Base-by-base conservation (phyloP, 37 sponge, comb jelly and placozoan genomes). In the Bolinopsis microptera region DNA sequence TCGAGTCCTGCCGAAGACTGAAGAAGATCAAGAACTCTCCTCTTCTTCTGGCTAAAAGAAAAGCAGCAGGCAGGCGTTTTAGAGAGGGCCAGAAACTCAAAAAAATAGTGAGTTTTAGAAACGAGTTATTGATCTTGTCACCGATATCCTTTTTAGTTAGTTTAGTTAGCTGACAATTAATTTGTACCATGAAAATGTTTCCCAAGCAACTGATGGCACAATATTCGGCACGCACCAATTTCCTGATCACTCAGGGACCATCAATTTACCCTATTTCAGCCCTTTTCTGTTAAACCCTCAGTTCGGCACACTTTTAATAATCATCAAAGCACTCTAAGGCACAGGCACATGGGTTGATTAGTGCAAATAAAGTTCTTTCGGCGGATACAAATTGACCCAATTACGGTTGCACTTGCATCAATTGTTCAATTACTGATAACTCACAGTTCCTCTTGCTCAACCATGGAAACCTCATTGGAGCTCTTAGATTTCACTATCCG, bases 1-100 rank as follows among this genome's bases (percentile, higher is more conserved):
- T 86, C 26, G 90, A 86, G 30, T 86, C 90, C 24, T 86, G 90
- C 35, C 40, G 90, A 41, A 28, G 90, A 26, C 61, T 86, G 61
- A 86, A 86, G 61, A 86, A 86, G 61, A 86, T 86, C 24, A 86
- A 86, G 90, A 86, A 86, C 28, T 86, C 90, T 16, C 90, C 90
- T 8, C 25, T 86, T n/a, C 90, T 86, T 22, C 30, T 86, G 48
- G 90, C 90, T 41, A 86, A 86, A 38, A 86, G 90, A 27, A 86
- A 86, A 25, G 90, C 90, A 26, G 90, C 90, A 3, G 90, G 90
- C 5, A 13, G 90, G 28, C 41, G 90, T 5, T 86, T 86, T n/a
- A 39, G 90, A 86, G 90, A 86, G 48, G 90, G 90, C 22, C 90
- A 86, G 61, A 86, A 86, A 41, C 90, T 86, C 90, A 86, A 86